Evolutionary conservation across 2,888 invertebrate species (phyloP), one percentile per base, ranked within the genome.

Genomic region (Euproctis similis): DNA sequence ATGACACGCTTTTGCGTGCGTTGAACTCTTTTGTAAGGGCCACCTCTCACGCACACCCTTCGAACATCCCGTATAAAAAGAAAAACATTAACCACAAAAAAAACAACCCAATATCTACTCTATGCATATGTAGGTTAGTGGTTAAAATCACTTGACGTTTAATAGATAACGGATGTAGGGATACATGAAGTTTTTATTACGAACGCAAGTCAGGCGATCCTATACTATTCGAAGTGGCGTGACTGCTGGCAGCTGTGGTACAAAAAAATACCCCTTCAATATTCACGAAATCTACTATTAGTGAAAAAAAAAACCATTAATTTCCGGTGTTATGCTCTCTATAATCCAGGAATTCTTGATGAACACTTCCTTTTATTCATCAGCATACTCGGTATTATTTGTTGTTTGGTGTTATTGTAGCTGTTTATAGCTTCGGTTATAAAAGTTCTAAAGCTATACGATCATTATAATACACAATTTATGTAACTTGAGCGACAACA

Each of bases 21-120:
- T 84, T 84, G 82, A 84, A 84, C 81, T 82, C 84, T 82, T 84
- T 82, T 80, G 59, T 74, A 81, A 73, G 80, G 77, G 76, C 69
- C 64, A 49, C 43, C 61, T 68, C 71, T 63, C 69, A 65, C 65
- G 63, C 67, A 61, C 65, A 57, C 59, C 65, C 66, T 58, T 55
- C 28, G 14, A 5, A 25, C 7, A 25, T 8, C 17, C 31, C 36
- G 39, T 37, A 32, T 26, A 24, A 30, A 34, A 33, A 20, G 32
- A 52, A 61, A 46, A 30, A 47, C 29, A 68, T 68, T 63, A 57
- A 50, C 34, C 41, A 38, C 67, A n/a, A n/a, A n/a, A n/a, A 34
- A 33, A 20, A 32, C 53, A 61, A 46, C 31, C 48, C 29, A 68
- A 69, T 63, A 57, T 51, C 34, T 40, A 38, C 67, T 57, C 53